Conservation (phyloP, 1,140 invertebrate species). For the Drosophila triauraria region DNA sequence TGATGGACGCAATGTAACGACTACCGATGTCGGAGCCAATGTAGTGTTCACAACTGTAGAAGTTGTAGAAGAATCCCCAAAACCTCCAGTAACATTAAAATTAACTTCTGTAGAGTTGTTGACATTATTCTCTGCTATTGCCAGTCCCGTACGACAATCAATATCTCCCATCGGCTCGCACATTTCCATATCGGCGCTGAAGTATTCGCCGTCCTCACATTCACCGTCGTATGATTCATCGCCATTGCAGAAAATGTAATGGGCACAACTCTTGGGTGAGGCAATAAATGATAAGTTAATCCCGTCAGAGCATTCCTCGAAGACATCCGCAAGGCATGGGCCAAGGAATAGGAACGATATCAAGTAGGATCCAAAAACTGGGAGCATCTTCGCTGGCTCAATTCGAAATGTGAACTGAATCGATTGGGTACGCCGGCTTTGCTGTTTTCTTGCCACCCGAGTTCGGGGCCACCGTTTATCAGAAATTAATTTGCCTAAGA, state of each 20-base stretch:
- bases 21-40: neutral
- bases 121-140: conserved; percentile 1
- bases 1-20: neutral
- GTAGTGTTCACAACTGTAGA: conserved; percentile 2
- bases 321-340: conserved; percentile 42
- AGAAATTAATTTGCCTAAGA: conserved; percentile 51
- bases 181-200: conserved; percentile 57
- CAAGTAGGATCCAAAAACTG: neutral
- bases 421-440: neutral
- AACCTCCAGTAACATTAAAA: neutral
- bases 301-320: conserved; percentile 51
- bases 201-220: conserved; percentile 68
- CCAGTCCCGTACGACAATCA: conserved; percentile 58
- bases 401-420: conserved; percentile 30
- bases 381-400: conserved; percentile 28
- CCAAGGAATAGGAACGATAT: neutral
- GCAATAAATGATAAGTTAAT: conserved; percentile 46
- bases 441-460: conserved; percentile 1
- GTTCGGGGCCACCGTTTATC: conserved; percentile 14
- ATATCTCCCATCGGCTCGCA: conserved; percentile 71
- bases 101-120: conserved; percentile 1
- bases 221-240: conserved; percentile 77
- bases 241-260: conserved; percentile 70
- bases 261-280: conserved; percentile 60
- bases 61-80: neutral